phyloP scores from a whole-genome alignment of 2,888 invertebrate species.

The Liposcelis brunnea region DNA sequence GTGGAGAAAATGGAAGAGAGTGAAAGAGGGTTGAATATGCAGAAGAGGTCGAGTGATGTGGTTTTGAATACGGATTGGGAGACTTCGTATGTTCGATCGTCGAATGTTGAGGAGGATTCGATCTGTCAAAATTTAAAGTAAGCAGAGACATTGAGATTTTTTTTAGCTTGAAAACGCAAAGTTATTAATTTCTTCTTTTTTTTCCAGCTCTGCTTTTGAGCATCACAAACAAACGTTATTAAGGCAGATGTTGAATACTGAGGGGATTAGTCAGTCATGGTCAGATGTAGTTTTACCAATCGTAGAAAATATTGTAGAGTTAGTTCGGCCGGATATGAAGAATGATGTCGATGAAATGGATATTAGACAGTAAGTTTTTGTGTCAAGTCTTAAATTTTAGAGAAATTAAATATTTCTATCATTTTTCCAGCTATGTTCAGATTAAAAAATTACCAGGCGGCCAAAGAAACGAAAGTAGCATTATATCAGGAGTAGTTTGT shows the following conservation, averaged over 20 bases:
- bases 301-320: conserved; percentile 60
- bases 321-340: conserved; percentile 61
- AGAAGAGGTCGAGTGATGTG: neutral
- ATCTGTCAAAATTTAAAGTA: conserved; percentile 7
- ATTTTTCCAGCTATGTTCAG: conserved; percentile 49
- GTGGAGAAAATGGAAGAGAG: neutral
- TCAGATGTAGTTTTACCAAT: conserved; percentile 57
- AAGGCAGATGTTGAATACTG: conserved; percentile 54
- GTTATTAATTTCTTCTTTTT: too few species aligned
- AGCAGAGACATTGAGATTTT: neutral
- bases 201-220: conserved; percentile 32
- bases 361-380: conserved; percentile 47
- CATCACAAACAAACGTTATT: conserved; percentile 41
- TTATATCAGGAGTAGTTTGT: conserved; percentile 80
- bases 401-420: neutral
- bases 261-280: conserved; percentile 63
- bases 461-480: conserved; percentile 46
- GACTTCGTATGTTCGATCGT: neutral
- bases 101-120: neutral
- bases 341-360: conserved; percentile 71
- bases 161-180: too few species aligned
- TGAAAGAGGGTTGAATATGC: conserved; percentile 5
- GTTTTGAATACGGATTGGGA: conserved; percentile 2
- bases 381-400: too few species aligned
- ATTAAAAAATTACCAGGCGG: conserved; percentile 87